These are phyloP conservation scores for Henricia sp. DNA, from an alignment of 53 echinoderm and acorn worm species.

Conservation along the genomic window DNA sequence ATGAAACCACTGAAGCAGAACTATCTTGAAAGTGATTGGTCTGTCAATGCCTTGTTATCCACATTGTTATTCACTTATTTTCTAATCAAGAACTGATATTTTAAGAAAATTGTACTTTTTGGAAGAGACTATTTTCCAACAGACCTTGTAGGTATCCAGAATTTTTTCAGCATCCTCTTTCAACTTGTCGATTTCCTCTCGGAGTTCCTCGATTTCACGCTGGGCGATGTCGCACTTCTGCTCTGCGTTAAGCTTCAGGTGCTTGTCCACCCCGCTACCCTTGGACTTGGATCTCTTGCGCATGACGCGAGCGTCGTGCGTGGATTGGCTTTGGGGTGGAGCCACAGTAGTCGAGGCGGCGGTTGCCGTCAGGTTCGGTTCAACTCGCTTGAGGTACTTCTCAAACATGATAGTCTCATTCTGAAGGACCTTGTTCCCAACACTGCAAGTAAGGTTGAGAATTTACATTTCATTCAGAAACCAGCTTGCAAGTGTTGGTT, in stretches of 20 bases:
- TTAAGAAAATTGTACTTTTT: too few relatives aligned
- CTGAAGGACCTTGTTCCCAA: slow-evolving; percentile 77
- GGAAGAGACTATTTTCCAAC: too few relatives aligned
- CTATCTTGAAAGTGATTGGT: too few relatives aligned
- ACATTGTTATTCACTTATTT: not conserved
- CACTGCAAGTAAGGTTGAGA: slow-evolving; percentile 52
- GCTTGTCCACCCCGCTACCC: slow-evolving; percentile 90
- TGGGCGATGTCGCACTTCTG: slow-evolving; percentile 99
- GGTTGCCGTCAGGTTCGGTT: slow-evolving; percentile 86
- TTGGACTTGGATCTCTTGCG: slow-evolving; percentile 97
- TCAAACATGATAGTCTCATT: slow-evolving; percentile 99
- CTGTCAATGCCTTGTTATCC: not conserved
- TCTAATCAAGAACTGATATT: too few relatives aligned
- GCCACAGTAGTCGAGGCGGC: slow-evolving; percentile 67
- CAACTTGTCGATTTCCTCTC: slow-evolving; percentile 97
- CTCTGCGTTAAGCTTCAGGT: slow-evolving; percentile 91
- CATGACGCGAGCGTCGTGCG: slow-evolving; percentile 85
- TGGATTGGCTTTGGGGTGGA: slow-evolving; percentile 86
- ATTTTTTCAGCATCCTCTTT: slow-evolving; percentile 97
- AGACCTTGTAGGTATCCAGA: slow-evolving; percentile 92
- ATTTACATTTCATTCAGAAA: too few relatives aligned
- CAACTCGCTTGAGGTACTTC: slow-evolving; percentile 96
- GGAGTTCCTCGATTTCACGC: slow-evolving; percentile 94
- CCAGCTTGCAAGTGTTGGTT: too few relatives aligned
- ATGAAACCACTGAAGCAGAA: too few relatives aligned